These are phyloP conservation scores for Eleutherodactylus coqui DNA, from an alignment of 2,797 vertebrate species.

Conservation along the genomic window DNA sequence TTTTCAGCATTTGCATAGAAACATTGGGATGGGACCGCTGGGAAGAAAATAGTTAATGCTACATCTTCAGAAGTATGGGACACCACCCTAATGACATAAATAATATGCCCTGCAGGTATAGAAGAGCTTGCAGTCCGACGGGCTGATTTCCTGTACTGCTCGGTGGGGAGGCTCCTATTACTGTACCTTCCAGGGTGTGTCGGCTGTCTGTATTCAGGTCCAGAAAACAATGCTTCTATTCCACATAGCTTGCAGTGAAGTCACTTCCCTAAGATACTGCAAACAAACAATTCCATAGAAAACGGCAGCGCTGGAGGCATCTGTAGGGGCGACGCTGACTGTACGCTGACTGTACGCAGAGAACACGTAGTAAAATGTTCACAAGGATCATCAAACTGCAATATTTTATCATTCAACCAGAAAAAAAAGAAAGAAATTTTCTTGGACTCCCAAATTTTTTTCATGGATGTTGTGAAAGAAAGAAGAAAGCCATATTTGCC, in stretches of 20 bases:
- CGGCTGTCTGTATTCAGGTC: constrained; percentile 28
- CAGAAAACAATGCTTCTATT: background rate
- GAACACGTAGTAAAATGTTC: background rate
- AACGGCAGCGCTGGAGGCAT: too few relatives aligned
- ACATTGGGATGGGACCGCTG: background rate
- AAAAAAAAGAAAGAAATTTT: too few relatives aligned
- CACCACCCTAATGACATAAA: constrained; percentile 50
- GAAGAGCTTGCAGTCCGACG: constrained; percentile 36
- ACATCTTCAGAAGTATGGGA: background rate
- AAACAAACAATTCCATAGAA: constrained; percentile 31
- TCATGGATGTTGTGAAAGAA: too few relatives aligned
- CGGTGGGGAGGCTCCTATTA: background rate
- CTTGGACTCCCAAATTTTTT: too few relatives aligned
- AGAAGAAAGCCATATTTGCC: too few relatives aligned
- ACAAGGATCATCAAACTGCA: background rate
- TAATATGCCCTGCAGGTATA: constrained; percentile 41
- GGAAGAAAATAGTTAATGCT: constrained; percentile 25
- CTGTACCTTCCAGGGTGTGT: constrained; percentile 58
- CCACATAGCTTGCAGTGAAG: constrained; percentile 24
- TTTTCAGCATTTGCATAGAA: background rate
- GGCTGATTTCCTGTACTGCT: constrained; percentile 52
- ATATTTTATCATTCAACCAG: background rate
- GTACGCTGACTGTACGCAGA: background rate
- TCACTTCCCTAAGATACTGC: constrained; percentile 29
- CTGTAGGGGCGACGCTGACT: background rate